Evolutionary conservation across 2,888 invertebrate species (phyloP).

Genomic region (Octonoba sinensis): DNA sequence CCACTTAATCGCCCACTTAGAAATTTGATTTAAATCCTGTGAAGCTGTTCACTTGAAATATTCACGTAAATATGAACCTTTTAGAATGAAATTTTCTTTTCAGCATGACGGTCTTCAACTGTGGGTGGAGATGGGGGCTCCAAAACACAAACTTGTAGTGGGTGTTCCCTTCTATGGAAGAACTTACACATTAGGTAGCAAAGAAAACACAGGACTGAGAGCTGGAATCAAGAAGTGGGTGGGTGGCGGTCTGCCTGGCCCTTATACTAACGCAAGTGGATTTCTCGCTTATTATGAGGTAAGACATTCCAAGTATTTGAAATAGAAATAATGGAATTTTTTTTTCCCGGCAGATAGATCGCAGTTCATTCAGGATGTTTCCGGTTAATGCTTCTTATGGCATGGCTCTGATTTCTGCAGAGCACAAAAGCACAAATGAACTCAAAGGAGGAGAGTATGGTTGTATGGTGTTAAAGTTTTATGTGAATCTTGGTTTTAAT

Average conservation of each 20-base stretch:
- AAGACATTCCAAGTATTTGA: background rate
- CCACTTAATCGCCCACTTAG: no score
- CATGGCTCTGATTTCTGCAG: no score
- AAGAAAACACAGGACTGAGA: slow-evolving; percentile 83
- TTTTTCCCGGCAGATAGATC: background rate
- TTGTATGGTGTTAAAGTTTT: no score
- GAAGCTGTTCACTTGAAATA: no score
- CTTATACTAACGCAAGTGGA: slow-evolving; percentile 87
- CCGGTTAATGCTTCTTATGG: no score
- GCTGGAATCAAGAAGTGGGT: slow-evolving; percentile 89
- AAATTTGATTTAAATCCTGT: no score
- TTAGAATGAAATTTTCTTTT: slow-evolving; percentile 2
- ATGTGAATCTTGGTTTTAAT: no score
- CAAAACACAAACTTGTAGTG: slow-evolving; percentile 86
- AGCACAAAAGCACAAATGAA: no score
- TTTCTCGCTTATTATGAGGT: slow-evolving; percentile 86
- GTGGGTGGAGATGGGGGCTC: slow-evolving; percentile 91
- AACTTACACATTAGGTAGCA: slow-evolving; percentile 85
- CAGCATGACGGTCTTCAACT: slow-evolving; percentile 88
- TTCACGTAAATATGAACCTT: background rate
- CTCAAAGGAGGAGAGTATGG: no score
- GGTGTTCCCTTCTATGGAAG: slow-evolving; percentile 92
- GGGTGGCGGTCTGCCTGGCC: slow-evolving; percentile 87
- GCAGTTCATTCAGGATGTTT: no score
- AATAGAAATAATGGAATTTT: background rate